These are phyloP conservation scores for Albula goreensis DNA, from an alignment of 2,113 vertebrate species.

Conservation along the genomic window DNA sequence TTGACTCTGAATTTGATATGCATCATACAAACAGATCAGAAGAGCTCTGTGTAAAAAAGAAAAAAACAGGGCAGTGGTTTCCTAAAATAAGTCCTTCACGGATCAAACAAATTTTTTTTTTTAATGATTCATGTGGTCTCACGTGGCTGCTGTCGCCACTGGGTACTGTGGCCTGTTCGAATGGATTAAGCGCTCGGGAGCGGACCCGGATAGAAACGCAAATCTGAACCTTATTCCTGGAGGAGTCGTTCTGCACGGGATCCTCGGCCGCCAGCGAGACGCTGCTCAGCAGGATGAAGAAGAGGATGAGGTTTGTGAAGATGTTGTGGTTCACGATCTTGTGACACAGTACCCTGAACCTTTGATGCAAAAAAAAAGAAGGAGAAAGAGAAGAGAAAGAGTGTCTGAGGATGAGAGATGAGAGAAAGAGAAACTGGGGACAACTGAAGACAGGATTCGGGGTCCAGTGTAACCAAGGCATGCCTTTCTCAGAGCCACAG, in stretches of 20 bases:
- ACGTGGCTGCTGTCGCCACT: too few relatives aligned
- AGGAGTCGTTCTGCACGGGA: slow-evolving; percentile 87
- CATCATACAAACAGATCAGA: not conserved
- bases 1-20: too few relatives aligned
- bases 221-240: slow-evolving; percentile 84
- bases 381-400: not conserved
- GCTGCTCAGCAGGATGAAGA: slow-evolving; percentile 99
- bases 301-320: slow-evolving; percentile 99
- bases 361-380: slow-evolving; percentile 40
- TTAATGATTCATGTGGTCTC: not conserved
- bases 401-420: not conserved
- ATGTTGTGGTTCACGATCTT: slow-evolving; percentile 96
- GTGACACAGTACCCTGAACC: slow-evolving; percentile 95
- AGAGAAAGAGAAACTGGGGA: not conserved
- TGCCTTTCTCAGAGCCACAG: not conserved
- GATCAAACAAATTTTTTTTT: too few relatives aligned
- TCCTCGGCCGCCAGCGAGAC: slow-evolving; percentile 96
- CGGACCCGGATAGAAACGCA: not conserved
- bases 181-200: too few relatives aligned
- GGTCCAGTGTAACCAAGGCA: not conserved
- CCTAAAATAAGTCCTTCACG: too few relatives aligned
- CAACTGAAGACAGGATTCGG: not conserved
- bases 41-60: not conserved
- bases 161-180: too few relatives aligned
- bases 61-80: not conserved